phyloP scores from a whole-genome alignment of 2,113 vertebrate genomes.

The Chloebia gouldiae region DNA sequence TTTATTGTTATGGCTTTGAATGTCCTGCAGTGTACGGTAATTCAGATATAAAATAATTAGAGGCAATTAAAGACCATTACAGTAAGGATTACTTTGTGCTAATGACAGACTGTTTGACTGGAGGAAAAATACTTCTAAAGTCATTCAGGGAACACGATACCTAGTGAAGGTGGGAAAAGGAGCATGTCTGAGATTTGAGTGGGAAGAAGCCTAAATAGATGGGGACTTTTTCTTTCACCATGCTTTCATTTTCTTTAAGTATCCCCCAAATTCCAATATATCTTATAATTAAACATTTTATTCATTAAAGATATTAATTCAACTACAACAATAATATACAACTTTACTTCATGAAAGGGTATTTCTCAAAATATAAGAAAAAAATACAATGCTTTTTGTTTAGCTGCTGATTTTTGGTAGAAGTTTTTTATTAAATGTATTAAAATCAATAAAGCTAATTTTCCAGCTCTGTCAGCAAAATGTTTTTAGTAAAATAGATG shows the following conservation, averaged over 20 bases:
- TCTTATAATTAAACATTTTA: background rate
- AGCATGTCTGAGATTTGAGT: background rate
- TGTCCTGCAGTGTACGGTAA: constrained; percentile 65
- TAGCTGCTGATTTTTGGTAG: background rate
- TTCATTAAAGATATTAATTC: background rate
- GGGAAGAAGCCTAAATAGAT: background rate
- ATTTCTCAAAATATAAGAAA: background rate
- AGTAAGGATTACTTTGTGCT: constrained; percentile 62
- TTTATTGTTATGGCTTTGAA: constrained; percentile 70
- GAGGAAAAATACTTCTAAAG: constrained; percentile 45
- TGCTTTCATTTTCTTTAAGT: background rate
- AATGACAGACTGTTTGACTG: constrained; percentile 52
- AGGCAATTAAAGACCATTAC: constrained; percentile 70
- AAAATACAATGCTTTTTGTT: background rate
- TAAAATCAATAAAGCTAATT: background rate
- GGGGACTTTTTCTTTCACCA: background rate
- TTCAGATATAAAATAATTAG: constrained; percentile 76
- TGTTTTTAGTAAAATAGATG: background rate
- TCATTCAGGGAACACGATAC: constrained; percentile 5
- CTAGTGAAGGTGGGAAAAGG: background rate
- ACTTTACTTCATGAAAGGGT: background rate
- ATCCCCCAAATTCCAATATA: background rate
- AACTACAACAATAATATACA: background rate
- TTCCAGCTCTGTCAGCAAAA: background rate
- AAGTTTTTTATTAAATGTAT: background rate